Evolutionary conservation across 2,888 invertebrate genomes (phyloP), one percentile per base, ranked within the genome.

Genomic region (Polydrusus tereticollis): DNA sequence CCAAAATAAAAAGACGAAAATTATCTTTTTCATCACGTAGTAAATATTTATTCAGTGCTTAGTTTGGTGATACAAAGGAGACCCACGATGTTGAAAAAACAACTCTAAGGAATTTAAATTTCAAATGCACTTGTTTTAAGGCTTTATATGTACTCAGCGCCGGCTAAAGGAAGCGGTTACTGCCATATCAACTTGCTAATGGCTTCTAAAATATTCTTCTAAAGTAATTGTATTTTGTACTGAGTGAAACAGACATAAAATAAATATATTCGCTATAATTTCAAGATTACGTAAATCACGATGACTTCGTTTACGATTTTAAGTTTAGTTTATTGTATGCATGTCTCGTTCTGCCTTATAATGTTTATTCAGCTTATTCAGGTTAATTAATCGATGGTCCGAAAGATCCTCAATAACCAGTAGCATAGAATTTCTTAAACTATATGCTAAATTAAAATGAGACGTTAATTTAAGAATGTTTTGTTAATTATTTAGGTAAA

Each of bases 101-200:
- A 41, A 58, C 50, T 68, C 29, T 52, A 33, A 36, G 16, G 47
- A 43, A 68, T 68, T 68, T 68, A 68, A 68, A 68, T 68, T 68
- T 68, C 52, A 68, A 68, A 68, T 68, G 59, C 52, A 47, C 47
- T 38, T 38, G 60, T 59, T 60, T 68, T 60, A 29, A 33, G 58
- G 47, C 47, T 38, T 68, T 59, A 58, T 68, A 47, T 12, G 52
- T 23, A 33, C 50, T 50, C 50, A 47, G 59, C 26, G 59, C 26
- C 47, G 38, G 45, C 59, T 23, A 50, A 50, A 50, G 50, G 50
- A 55, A 29, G 21, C 21, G 20, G 38, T 41, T 23, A 29, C 47
- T 50, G 52, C 68, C 50, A 68, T 68, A 68, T 68, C 33, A 26
- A 68, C 68, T 60, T 60, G 68, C 60, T 68, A 68, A 68, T 68